Base-by-base conservation (phyloP, 2,113 vertebrate genomes). In the Mandrillus leucophaeus region DNA sequence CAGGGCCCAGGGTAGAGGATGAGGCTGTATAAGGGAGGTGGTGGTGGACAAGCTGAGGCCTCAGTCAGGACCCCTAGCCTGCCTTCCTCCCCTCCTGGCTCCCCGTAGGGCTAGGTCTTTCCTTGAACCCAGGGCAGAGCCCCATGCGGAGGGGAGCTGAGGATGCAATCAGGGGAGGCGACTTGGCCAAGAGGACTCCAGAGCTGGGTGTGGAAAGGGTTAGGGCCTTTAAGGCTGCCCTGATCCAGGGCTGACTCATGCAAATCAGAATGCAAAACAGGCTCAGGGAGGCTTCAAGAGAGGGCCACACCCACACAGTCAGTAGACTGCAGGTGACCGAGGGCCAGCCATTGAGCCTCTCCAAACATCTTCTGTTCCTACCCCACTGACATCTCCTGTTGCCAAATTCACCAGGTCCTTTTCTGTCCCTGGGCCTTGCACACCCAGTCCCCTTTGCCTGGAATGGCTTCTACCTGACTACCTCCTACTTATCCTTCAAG, bases 181-280 rank as follows among this genome's bases (percentile, higher is more conserved):
- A 73, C n/a, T 55, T 68, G 4, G 8, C 14, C 30, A 10, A 9
- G 32, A 68, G 48, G 55, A 32, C 52, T 75, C n/a, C 48, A 38
- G 88, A 50, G 18, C 80, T 43, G 35, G 17, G 7, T 45, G 38
- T 55, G 40, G 68, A 76, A 88, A 88, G 32, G 83, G 5, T 40
- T 89, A 25, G 76, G 90, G 68, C 17, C 18, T 55, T 38, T 9
- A 40, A 27, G 57, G 70, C 92, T 87, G 32, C 9, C 66, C 66
- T 40, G 57, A 38, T 16, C 43, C 50, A 86, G 70, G 66, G 45
- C 89, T 88, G 80, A 97, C 48, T 96, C 45, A 88, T 82, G 84
- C 50, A 81, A 75, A 92, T 95, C 57, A 55, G 70, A 89, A 92
- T 82, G 87, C 50, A 94, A 12, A 92, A 68, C 59, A 72, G 61